phyloP scores from a whole-genome alignment of 2,113 vertebrate species.

The Ceyx melanurus region DNA sequence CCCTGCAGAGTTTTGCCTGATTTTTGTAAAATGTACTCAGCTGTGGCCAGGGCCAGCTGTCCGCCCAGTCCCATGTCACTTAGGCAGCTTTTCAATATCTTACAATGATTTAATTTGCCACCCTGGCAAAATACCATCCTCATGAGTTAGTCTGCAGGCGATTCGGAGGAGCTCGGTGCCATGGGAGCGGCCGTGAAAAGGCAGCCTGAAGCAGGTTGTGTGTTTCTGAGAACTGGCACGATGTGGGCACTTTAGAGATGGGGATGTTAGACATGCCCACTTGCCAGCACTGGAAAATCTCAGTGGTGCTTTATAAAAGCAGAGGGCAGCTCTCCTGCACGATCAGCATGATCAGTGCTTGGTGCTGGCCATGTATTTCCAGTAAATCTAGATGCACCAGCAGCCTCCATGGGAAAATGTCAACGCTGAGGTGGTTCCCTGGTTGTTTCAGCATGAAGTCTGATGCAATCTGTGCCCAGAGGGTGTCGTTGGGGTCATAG shows the following conservation, averaged over 20 bases:
- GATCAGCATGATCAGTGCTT: not conserved
- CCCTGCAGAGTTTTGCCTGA: not conserved
- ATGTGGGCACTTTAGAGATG: not conserved
- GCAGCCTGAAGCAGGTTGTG: not conserved
- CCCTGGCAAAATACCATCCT: not conserved
- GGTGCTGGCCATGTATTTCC: rapidly evolving
- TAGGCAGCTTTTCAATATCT: not conserved
- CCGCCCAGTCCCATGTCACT: not conserved
- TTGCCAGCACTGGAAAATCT: not conserved
- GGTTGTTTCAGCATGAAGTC: not conserved
- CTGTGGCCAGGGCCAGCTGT: not conserved
- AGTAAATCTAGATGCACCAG: not conserved
- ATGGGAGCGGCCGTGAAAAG: not conserved
- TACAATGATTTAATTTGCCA: not conserved
- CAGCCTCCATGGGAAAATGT: not conserved
- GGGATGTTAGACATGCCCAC: rapidly evolving
- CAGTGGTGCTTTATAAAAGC: not conserved
- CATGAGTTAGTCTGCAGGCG: not conserved
- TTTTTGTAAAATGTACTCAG: not conserved
- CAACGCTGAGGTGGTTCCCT: not conserved
- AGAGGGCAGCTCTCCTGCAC: not conserved
- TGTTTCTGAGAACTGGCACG: not conserved
- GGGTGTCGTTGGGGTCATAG: not conserved
- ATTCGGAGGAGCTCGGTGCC: not conserved
- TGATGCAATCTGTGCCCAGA: not conserved